Evolutionary conservation across 1,140 invertebrate species (phyloP).

Genomic region (Sinella curviseta): DNA sequence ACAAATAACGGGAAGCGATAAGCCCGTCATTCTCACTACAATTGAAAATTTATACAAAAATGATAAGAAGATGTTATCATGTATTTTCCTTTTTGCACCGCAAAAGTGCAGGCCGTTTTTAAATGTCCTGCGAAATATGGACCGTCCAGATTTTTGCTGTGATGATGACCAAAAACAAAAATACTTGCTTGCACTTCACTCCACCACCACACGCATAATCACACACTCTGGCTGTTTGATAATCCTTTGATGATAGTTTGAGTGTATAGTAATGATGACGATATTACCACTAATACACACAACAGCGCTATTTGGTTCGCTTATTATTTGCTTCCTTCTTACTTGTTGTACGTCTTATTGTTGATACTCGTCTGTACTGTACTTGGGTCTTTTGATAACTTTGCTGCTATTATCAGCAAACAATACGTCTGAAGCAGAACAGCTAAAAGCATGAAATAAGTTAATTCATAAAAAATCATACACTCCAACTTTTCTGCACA

Average conservation of each 20-base stretch:
- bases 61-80: not conserved
- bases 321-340: not conserved
- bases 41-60: not conserved
- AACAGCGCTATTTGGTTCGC: not conserved
- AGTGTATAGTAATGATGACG: too few relatives aligned
- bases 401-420: not conserved
- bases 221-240: too few relatives aligned
- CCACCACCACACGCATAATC: not conserved
- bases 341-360: too few relatives aligned
- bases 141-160: not conserved
- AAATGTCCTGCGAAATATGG: not conserved
- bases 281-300: too few relatives aligned
- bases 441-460: not conserved
- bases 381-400: not conserved
- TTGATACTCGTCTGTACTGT: too few relatives aligned
- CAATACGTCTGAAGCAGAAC: not conserved
- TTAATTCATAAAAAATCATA: too few relatives aligned
- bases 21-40: not conserved
- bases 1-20: conserved; percentile 7
- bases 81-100: not conserved
- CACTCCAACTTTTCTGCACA: too few relatives aligned
- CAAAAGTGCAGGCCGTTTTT: not conserved
- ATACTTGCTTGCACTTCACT: not conserved
- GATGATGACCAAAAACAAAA: not conserved
- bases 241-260: too few relatives aligned